These are phyloP conservation scores for Ctenoplectra terminalis DNA, from an alignment of 1,140 invertebrate species.

Conservation along the genomic window DNA sequence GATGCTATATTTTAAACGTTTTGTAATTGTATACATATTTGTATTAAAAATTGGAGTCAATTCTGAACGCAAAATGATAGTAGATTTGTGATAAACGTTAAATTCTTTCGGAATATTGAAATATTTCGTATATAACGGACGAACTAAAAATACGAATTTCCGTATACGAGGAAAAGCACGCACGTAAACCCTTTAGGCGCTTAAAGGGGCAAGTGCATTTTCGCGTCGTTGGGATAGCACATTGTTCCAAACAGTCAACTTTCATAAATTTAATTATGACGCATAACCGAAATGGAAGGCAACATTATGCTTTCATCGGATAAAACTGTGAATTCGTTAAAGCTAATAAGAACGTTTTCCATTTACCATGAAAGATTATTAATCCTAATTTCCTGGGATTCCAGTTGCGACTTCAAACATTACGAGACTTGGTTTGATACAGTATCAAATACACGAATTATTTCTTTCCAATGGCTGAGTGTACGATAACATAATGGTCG, in stretches of 20 bases:
- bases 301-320: neutral
- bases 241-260: constrained; percentile 54
- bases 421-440: neutral
- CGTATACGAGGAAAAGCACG: constrained; percentile 26
- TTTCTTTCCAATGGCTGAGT: neutral
- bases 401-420: neutral
- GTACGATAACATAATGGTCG: constrained; percentile 1
- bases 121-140: neutral
- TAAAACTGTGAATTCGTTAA: constrained; percentile 32
- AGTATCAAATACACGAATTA: neutral
- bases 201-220: constrained; percentile 55
- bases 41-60: neutral
- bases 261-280: constrained; percentile 61
- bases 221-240: constrained; percentile 30
- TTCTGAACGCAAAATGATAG: neutral
- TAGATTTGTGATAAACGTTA: neutral
- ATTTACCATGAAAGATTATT: neutral
- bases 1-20: neutral
- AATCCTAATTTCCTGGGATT: neutral
- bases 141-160: constrained; percentile 38
- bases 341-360: neutral
- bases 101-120: neutral
- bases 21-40: neutral
- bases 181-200: constrained; percentile 34
- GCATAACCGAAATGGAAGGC: constrained; percentile 39